Evolutionary conservation across 2,888 invertebrate species (phyloP), one percentile per base, ranked within the genome.

Genomic region (Venustoraphidia nigricollis): DNA sequence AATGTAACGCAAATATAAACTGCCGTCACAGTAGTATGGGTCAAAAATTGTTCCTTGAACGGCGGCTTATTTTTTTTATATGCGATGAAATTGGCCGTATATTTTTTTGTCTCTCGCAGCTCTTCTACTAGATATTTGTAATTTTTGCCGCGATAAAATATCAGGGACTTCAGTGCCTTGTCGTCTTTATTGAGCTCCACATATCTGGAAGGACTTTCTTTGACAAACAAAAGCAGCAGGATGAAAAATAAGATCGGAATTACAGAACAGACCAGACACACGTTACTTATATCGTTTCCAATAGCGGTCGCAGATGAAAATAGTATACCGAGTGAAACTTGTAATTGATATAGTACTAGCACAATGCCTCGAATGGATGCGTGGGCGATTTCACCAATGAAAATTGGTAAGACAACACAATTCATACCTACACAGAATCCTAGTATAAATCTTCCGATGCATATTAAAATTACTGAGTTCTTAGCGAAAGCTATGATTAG

Each of bases 301-400:
- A 27, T 6, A 27, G 5, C 27, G 6, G 6, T 27, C 27, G 6
- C 27, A 6, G 3, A 27, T 6, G 27, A 27, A 27, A 27, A 27
- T 27, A 27, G 6, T 5, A 27, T 27, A 27, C 92, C 91, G 8
- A 81, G 64, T 0, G 82, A 80, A 10, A 85, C 66, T 59, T 82
- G 76, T 35, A 85, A 66, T 58, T 90, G 91, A 64, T 89, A 88
- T 61, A 81, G 74, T 0, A 88, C 79, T 0, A 89, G 86, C n/a
- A 91, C 66, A 0, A 81, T 73, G 0, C 91, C 91, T 46, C 90
- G 73, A 56, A 85, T 76, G 35, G 81, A 79, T 0, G 81, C 79
- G 59, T 88, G 84, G 0, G 88, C 81, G 34, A 87, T 83, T 68
- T 92, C 92, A 1, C 81, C 81, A 34, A 90, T 80, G 63, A 89